A percentile compares a stretch with the other conserved stretches of the same genome.
These are phyloP conservation scores for Trinorchestia longiramus DNA, from an alignment of 1,140 invertebrate species.

Conservation along the genomic window DNA sequence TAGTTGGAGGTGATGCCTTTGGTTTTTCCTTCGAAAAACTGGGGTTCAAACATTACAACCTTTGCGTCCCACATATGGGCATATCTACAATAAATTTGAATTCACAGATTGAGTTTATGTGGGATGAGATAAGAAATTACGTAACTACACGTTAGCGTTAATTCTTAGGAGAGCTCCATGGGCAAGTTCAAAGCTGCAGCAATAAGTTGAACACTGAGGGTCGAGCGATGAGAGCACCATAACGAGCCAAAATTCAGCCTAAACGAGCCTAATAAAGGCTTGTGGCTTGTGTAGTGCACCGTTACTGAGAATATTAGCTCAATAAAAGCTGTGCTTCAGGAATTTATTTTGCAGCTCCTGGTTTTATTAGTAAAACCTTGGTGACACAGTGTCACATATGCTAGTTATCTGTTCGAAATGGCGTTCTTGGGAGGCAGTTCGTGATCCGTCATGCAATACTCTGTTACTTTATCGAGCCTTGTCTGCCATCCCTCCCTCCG, in stretches of 20 bases:
- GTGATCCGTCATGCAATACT: neutral
- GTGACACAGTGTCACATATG: neutral
- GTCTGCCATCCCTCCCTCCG: neutral
- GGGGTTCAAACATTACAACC: too few relatives aligned
- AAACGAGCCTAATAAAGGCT: conserved; percentile 23
- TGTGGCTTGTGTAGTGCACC: conserved; percentile 37
- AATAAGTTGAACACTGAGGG: neutral
- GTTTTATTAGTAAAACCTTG: conserved; percentile 36
- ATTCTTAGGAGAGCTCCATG: neutral
- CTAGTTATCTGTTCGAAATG: neutral
- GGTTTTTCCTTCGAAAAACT: too few relatives aligned
- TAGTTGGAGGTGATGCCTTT: too few relatives aligned
- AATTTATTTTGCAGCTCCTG: conserved; percentile 5
- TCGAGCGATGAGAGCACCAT: conserved; percentile 24
- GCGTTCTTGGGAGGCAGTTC: neutral
- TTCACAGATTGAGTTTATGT: too few relatives aligned
- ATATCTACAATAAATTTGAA: too few relatives aligned
- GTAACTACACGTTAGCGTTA: neutral
- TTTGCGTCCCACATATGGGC: too few relatives aligned
- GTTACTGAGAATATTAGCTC: conserved; percentile 42
- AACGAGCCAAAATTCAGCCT: conserved; percentile 7
- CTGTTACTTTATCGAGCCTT: neutral
- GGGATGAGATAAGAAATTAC: neutral
- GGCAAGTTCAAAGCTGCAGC: neutral
- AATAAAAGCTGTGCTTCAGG: conserved; percentile 2